phyloP scores from a whole-genome alignment of 2,888 invertebrate genomes.

The Doris montereyensis region DNA sequence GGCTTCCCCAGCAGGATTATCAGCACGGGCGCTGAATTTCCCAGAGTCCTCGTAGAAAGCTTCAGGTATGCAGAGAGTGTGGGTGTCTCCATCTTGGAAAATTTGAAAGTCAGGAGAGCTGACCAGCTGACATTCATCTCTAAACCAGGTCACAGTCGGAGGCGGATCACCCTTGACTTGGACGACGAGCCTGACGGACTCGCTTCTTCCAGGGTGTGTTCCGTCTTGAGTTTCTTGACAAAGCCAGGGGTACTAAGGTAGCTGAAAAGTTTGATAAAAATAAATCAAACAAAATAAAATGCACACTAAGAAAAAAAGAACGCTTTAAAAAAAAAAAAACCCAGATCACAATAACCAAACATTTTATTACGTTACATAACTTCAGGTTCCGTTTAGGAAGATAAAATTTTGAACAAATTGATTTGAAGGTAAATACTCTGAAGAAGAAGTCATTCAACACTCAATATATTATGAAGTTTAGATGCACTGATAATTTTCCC shows the following conservation, averaged over 20 bases:
- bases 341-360: too few relatives aligned
- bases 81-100: conserved; percentile 78
- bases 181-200: conserved; percentile 68
- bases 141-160: conserved; percentile 71
- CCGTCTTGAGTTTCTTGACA: conserved; percentile 84
- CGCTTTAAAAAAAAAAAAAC: neutral
- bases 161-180: conserved; percentile 68
- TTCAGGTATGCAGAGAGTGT: conserved; percentile 81
- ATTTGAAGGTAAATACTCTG: too few relatives aligned
- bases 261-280: conserved; percentile 79
- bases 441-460: too few relatives aligned
- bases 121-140: conserved; percentile 72
- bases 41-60: conserved; percentile 74
- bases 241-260: conserved; percentile 85
- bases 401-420: too few relatives aligned
- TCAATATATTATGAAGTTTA: too few relatives aligned
- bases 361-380: too few relatives aligned
- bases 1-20: conserved; percentile 71
- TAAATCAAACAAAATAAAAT: neutral
- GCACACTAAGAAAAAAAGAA: neutral
- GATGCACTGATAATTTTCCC: too few relatives aligned
- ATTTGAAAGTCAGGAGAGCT: conserved; percentile 71
- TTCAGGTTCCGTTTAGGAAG: too few relatives aligned
- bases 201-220: conserved; percentile 75
- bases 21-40: conserved; percentile 70